Evolutionary conservation across 2,797 vertebrate genomes (phyloP), one percentile per base, ranked within the genome.

Genomic region (Jordanella pulchra): DNA sequence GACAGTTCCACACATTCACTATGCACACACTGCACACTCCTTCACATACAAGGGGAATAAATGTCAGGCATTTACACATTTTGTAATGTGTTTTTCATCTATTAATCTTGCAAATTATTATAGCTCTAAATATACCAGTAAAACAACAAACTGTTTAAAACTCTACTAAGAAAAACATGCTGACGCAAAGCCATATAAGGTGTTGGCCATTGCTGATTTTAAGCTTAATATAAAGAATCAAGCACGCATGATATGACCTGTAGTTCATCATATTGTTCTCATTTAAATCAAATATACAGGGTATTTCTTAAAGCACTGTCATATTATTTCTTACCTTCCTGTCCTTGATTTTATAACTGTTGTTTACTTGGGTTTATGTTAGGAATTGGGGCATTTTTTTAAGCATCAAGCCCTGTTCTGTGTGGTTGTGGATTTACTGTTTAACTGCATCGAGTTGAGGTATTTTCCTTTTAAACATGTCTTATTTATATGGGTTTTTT

Each of bases 41-140:
- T 23, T 25, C 23, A 44, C 58, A 42, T 28, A 13, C 9, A 39
- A 23, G 42, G 42, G 42, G 21, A 63, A 42, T 63, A 63, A 42
- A 23, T 63, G 60, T 42, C 39, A 63, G 32, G 21, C 60, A 63
- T 63, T 63, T 35, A 42, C 60, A 63, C 60, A 42, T 63, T 64
- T 27, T 23, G 35, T 69, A 28, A 66, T 50, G 28, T 28, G 65
- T 30, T 30, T 48, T 23, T 18, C 21, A 7, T 47, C 35, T 47
- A 66, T 48, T 48, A 66, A 17, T 50, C 45, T 30, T 53, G 32
- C 39, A 25, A 54, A 54, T 54, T 39, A 44, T 55, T 42, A n/a
- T 25, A 35, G 30, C 32, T 68, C 32, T 42, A 18, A 42, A 54
- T 27, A 18, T 27, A 15, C 10, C 32, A 39, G 51, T 39, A 42